phyloP scores from a whole-genome alignment of 1,140 invertebrate genomes.

The Dryas iulia region DNA sequence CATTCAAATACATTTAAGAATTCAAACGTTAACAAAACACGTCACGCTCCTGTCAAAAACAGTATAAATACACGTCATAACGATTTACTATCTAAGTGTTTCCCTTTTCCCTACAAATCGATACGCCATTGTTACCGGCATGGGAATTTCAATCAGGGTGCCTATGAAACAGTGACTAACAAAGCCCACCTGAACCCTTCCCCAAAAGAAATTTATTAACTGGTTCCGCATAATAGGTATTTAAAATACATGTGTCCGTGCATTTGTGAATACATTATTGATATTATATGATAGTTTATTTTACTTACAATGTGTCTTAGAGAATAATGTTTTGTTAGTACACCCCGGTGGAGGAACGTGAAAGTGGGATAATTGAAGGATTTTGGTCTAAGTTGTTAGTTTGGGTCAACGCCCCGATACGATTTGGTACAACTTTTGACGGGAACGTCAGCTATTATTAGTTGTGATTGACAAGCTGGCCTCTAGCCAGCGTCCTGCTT shows the following conservation, averaged over 20 bases:
- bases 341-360: background rate
- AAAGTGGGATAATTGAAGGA: constrained; percentile 34
- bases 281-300: constrained; percentile 80
- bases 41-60: constrained; percentile 61
- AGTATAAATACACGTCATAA: constrained; percentile 63
- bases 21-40: constrained; percentile 53
- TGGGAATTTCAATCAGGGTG: constrained; percentile 70
- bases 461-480: constrained; percentile 64
- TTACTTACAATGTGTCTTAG: constrained; percentile 58
- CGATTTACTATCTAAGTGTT: constrained; percentile 60
- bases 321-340: constrained; percentile 49
- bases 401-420: constrained; percentile 71
- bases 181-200: constrained; percentile 55
- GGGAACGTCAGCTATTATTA: constrained; percentile 68
- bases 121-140: constrained; percentile 58
- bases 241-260: constrained; percentile 78
- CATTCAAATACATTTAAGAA: constrained; percentile 57
- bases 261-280: constrained; percentile 73
- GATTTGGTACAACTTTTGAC: constrained; percentile 77
- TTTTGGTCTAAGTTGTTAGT: constrained; percentile 75
- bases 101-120: constrained; percentile 62
- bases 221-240: constrained; percentile 76
- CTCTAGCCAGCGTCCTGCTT: background rate
- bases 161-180: constrained; percentile 45
- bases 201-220: constrained; percentile 60